phyloP scores from a whole-genome alignment of 30 jellyfish, hydroid and myxozoan species.

The Aurelia coerulea region DNA sequence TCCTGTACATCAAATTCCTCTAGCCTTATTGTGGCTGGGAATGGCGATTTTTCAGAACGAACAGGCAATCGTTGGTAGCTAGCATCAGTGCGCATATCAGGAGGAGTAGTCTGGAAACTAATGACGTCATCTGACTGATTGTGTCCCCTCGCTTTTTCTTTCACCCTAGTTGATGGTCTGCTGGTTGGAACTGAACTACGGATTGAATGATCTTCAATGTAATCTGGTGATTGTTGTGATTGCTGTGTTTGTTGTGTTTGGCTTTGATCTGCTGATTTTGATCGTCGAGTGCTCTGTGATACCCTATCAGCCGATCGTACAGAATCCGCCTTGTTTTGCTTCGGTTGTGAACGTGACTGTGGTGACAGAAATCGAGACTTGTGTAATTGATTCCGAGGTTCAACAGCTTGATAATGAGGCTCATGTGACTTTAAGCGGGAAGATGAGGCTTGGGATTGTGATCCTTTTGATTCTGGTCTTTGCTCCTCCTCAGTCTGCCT shows the following conservation, averaged over 20 bases:
- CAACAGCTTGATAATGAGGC: background rate
- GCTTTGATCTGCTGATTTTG: background rate
- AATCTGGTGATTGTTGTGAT: background rate
- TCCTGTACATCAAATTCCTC: background rate
- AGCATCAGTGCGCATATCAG: conserved; percentile 56
- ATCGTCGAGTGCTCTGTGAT: background rate
- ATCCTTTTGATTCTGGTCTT: too few relatives aligned
- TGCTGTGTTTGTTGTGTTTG: background rate
- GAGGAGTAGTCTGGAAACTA: conserved; percentile 60
- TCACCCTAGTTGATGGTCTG: conserved; percentile 16
- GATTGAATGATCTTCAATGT: background rate
- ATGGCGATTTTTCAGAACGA: conserved; percentile 9
- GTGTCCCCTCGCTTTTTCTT: conserved; percentile 11
- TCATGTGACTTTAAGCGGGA: background rate
- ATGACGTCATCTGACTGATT: conserved; percentile 44
- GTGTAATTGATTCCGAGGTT: background rate
- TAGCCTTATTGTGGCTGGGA: background rate
- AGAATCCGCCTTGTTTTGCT: background rate
- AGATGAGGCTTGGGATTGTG: too few relatives aligned
- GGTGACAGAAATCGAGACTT: too few relatives aligned
- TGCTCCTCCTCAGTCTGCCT: conserved; percentile 1
- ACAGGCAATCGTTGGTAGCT: conserved; percentile 45
- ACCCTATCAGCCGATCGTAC: background rate
- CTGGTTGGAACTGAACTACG: background rate
- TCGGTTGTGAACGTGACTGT: background rate